Percentiles rank a stretch among this genome's conserved stretches.
Evolutionary conservation across 2,113 vertebrate species (phyloP).

Genomic region (Hylia prasina): DNA sequence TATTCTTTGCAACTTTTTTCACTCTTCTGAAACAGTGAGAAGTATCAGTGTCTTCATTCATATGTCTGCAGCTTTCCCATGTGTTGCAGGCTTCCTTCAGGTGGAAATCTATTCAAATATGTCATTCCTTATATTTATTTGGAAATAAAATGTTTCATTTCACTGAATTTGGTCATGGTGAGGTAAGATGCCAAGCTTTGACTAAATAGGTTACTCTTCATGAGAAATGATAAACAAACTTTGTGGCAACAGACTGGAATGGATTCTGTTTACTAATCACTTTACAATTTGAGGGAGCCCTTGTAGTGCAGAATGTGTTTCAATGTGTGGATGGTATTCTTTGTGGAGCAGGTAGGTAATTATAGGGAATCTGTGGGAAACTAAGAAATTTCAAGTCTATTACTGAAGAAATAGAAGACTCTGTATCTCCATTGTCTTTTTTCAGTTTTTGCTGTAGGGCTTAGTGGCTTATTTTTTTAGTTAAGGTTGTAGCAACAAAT

Average conservation of each 20-base stretch:
- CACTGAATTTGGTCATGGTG: neutral
- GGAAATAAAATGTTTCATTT: neutral
- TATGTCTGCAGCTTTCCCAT: neutral
- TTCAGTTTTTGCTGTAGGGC: neutral
- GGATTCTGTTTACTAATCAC: neutral
- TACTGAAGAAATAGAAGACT: neutral
- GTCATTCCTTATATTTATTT: neutral
- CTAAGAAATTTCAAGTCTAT: neutral
- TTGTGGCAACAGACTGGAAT: neutral
- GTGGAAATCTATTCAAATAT: neutral
- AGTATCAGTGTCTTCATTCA: neutral
- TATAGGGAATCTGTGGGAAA: neutral
- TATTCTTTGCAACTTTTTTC: neutral
- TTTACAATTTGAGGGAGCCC: neutral
- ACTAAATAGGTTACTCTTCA: neutral
- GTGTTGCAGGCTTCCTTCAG: neutral
- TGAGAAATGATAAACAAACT: neutral
- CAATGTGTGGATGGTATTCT: neutral
- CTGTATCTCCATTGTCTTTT: neutral
- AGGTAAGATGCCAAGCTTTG: neutral
- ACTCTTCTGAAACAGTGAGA: neutral
- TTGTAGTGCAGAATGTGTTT: neutral
- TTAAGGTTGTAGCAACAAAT: neutral
- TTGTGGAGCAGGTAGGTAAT: neutral
- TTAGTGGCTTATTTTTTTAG: neutral